phyloP scores from a whole-genome alignment of 2,797 vertebrate species.

The Sebastes variabilis region DNA sequence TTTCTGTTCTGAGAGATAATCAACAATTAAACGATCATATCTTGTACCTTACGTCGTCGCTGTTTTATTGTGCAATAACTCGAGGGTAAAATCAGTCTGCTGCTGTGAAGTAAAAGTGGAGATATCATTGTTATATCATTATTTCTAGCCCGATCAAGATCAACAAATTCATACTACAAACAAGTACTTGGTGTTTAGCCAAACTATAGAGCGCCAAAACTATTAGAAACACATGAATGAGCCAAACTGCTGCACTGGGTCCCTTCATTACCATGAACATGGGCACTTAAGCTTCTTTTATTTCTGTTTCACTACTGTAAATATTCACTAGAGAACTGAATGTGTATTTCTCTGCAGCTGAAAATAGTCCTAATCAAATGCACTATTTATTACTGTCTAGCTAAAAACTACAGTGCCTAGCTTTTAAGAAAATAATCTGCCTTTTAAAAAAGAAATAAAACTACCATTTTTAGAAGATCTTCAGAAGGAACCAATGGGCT shows the following conservation, averaged over 20 bases:
- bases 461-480: neutral
- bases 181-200: neutral
- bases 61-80: conserved; percentile 23
- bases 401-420: neutral
- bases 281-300: neutral
- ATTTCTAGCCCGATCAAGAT: neutral
- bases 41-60: conserved; percentile 18
- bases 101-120: neutral
- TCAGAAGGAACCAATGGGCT: neutral
- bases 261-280: neutral
- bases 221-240: neutral
- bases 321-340: neutral
- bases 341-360: neutral
- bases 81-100: neutral
- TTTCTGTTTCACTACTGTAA: neutral
- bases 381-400: neutral
- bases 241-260: neutral
- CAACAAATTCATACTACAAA: neutral
- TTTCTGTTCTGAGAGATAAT: conserved; percentile 69
- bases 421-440: neutral
- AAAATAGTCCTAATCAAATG: neutral
- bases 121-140: neutral
- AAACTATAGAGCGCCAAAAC: neutral
- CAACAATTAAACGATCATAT: conserved; percentile 72
- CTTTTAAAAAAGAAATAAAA: neutral